Base-by-base conservation (phyloP, 2,797 vertebrate species). In the Picus viridis region DNA sequence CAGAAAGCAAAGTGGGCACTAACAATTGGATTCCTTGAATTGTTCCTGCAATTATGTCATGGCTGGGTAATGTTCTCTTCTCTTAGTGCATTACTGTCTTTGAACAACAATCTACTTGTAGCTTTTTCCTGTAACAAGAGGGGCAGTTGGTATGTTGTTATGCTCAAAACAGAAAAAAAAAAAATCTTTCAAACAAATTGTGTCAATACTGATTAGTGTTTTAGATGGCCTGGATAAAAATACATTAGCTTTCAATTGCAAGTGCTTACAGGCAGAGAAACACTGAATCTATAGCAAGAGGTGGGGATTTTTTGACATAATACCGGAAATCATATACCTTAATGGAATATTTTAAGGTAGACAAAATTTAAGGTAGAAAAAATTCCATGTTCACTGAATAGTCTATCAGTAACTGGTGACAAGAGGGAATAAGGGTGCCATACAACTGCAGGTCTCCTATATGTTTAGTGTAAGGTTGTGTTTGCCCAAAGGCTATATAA, bases 371-470 rank as follows among this genome's bases (percentile, higher is more conserved):
- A n/a, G n/a, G n/a, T n/a, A n/a, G 24, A 41, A 30, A 69, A 43
- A 62, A 73, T 86, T 76, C 65, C 17, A 3, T 89, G 88, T 92
- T 82, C 78, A 16, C 26, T 61, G 30, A 82, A 9, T 32, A 73
- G 7, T 26, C 29, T 39, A 39, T 39, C 39, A 39, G 12, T 11
- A 39, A 39, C 39, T 71, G n/a, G 3, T 7, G 41, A 47, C n/a
- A 49, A 58, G 69, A 67, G 32, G 39, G 11, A 58, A 17, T 54
- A 63, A 53, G 43, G 19, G 27, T 10, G 14, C 17, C 12, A 12
- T 65, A 23, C 7, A 61, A 7, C 70, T 65, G 26, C 36, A 68
- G 14, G 58, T 65, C 65, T 68, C 1, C 0, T 12, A 16, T 19
- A 22, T 79, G 14, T 74, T 74, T 70, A 47, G 11, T 39, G 8